Percentiles rank a stretch among this genome's conserved stretches.
These are phyloP conservation scores for Acipenser oxyrinchus DNA, from an alignment of 2,797 vertebrate genomes.

Conservation along the genomic window DNA sequence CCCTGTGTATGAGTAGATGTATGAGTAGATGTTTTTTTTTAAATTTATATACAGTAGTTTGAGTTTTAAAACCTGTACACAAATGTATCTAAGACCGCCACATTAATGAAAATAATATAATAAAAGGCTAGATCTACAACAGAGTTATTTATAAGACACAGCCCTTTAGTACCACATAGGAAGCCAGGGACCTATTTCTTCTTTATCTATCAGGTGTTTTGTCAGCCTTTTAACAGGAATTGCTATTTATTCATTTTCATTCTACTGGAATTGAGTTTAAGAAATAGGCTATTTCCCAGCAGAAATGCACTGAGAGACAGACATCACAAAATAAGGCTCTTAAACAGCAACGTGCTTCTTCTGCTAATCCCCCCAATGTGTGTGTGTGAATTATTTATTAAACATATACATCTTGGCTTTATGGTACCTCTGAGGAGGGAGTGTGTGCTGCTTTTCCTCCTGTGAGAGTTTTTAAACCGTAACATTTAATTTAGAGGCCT, in stretches of 20 bases:
- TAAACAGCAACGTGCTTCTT: not conserved
- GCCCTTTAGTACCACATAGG: too few species aligned
- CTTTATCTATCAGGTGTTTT: too few species aligned
- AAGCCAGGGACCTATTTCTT: too few species aligned
- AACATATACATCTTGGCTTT: not conserved
- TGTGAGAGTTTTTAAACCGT: not conserved
- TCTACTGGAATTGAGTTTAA: not conserved
- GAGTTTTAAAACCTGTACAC: too few species aligned
- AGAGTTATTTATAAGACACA: too few species aligned
- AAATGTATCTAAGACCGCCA: too few species aligned
- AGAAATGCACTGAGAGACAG: not conserved
- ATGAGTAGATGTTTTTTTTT: too few species aligned
- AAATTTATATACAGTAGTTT: too few species aligned
- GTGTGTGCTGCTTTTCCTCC: not conserved
- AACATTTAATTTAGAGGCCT: not conserved
- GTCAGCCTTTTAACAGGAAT: too few species aligned
- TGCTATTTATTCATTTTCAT: not conserved
- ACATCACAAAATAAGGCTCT: not conserved
- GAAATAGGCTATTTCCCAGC: not conserved
- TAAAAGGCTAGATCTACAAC: too few species aligned
- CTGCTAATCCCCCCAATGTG: slow-evolving; percentile 1
- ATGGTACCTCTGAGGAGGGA: not conserved
- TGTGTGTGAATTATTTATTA: slow-evolving; percentile 1
- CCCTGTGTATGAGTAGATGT: too few species aligned
- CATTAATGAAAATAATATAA: too few species aligned